phyloP scores from a whole-genome alignment of 2,888 invertebrate genomes.

The Macrosoma leucophasiata region DNA sequence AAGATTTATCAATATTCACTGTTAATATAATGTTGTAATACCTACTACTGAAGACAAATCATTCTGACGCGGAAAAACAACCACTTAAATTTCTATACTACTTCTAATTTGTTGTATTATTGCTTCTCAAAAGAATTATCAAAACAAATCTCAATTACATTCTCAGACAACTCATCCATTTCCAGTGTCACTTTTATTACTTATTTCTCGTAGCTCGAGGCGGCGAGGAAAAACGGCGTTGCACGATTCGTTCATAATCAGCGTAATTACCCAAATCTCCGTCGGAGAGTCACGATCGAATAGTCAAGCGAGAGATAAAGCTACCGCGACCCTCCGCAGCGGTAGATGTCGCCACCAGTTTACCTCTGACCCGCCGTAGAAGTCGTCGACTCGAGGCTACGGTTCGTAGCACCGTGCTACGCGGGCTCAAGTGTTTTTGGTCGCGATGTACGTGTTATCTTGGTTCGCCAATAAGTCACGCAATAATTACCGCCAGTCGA shows the following conservation, averaged over 20 bases:
- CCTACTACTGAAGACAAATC: too few species aligned
- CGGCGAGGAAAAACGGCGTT: constrained; percentile 9
- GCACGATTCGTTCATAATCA: constrained; percentile 62
- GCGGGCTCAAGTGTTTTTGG: constrained; percentile 42
- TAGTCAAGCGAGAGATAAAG: constrained; percentile 67
- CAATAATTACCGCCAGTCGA: constrained; percentile 68
- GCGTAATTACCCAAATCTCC: constrained; percentile 69
- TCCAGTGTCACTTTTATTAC: constrained; percentile 3
- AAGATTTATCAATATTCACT: too few species aligned
- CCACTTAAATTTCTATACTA: too few species aligned
- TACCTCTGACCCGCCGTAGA: too few species aligned
- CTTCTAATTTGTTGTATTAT: too few species aligned
- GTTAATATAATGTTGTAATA: too few species aligned
- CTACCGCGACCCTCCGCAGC: constrained; percentile 56
- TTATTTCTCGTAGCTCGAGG: constrained; percentile 2
- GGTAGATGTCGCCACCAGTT: constrained; percentile 40
- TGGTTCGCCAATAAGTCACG: constrained; percentile 71
- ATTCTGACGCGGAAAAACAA: too few species aligned
- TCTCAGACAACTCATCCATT: too few species aligned
- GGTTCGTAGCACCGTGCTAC: too few species aligned
- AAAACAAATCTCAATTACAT: too few species aligned
- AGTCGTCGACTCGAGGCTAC: too few species aligned
- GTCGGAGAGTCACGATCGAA: constrained; percentile 70
- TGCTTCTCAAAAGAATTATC: too few species aligned
- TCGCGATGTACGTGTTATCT: constrained; percentile 65